Percentiles rank a stretch among this genome's conserved stretches.
Conservation (phyloP, 2,113 vertebrate genomes). For the Ardeotis arabs region DNA sequence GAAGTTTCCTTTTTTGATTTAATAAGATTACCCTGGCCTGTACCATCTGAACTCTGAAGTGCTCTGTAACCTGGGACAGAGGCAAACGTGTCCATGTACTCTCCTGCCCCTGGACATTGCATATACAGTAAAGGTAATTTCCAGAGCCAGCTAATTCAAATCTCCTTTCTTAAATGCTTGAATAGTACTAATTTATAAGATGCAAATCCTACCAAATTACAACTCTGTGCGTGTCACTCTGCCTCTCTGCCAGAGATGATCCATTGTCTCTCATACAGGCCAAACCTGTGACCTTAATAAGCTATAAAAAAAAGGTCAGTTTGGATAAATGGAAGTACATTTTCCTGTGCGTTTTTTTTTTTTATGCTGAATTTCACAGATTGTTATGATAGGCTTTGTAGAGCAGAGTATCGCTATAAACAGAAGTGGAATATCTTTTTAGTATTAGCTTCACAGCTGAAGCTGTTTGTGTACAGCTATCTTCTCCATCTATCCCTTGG, state of each 20-base stretch:
- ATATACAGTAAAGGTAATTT: not conserved
- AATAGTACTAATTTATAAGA: not conserved
- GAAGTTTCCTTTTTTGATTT: not conserved
- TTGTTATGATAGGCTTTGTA: not conserved
- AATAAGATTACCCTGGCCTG: not conserved
- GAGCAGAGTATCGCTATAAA: not conserved
- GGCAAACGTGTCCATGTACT: not conserved
- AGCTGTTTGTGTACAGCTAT: not conserved
- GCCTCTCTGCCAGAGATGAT: not conserved
- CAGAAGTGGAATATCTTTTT: not conserved
- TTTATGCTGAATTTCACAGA: not conserved
- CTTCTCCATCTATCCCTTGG: slow-evolving; percentile 46
- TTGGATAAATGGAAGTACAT: not conserved
- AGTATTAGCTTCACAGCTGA: not conserved
- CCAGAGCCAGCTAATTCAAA: not conserved
- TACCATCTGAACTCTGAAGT: not conserved
- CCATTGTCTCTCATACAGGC: not conserved
- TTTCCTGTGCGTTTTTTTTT: not conserved
- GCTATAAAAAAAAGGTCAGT: not conserved
- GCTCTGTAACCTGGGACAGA: not conserved
- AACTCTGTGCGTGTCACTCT: not conserved
- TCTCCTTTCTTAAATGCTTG: not conserved
- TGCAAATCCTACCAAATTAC: not conserved
- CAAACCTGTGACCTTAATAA: not conserved
- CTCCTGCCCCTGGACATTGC: not conserved